These are phyloP conservation scores for Diorhabda carinulata DNA, from an alignment of 1,140 invertebrate species.

Conservation along the genomic window DNA sequence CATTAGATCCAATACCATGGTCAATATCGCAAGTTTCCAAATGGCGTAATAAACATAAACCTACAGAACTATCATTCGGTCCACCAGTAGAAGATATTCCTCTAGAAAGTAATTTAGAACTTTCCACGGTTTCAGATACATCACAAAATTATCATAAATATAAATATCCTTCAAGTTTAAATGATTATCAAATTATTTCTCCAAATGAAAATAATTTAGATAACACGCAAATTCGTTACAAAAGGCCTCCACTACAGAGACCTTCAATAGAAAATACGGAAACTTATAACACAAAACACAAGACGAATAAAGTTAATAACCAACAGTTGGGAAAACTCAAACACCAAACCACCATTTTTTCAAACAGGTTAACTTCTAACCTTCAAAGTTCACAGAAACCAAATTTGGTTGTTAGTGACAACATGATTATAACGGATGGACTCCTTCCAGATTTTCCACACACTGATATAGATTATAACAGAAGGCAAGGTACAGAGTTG, in stretches of 20 bases:
- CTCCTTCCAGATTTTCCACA: constrained; percentile 63
- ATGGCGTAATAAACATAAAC: constrained; percentile 57
- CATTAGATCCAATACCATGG: constrained; percentile 72
- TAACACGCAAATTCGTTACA: background rate
- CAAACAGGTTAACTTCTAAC: no score
- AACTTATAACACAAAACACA: background rate
- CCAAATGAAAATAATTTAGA: background rate
- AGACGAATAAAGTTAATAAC: background rate
- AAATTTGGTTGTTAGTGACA: background rate
- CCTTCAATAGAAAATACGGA: constrained; percentile 23
- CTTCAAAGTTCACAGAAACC: no score
- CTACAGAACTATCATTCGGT: constrained; percentile 13
- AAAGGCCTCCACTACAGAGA: background rate
- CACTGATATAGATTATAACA: constrained; percentile 39
- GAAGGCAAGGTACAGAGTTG: constrained; percentile 31
- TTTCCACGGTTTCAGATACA: background rate
- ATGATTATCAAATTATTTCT: background rate
- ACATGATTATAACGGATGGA: constrained; percentile 60
- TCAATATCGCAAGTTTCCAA: constrained; percentile 74
- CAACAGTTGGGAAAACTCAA: background rate
- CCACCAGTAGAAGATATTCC: background rate
- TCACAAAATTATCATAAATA: constrained; percentile 3
- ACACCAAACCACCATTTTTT: background rate
- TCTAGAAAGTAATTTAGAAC: background rate
- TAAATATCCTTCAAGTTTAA: background rate